A percentile compares a stretch with the other conserved stretches of the same genome.
Conservation (phyloP, 1,140 invertebrate species). For the Leptinotarsa lineolata region DNA sequence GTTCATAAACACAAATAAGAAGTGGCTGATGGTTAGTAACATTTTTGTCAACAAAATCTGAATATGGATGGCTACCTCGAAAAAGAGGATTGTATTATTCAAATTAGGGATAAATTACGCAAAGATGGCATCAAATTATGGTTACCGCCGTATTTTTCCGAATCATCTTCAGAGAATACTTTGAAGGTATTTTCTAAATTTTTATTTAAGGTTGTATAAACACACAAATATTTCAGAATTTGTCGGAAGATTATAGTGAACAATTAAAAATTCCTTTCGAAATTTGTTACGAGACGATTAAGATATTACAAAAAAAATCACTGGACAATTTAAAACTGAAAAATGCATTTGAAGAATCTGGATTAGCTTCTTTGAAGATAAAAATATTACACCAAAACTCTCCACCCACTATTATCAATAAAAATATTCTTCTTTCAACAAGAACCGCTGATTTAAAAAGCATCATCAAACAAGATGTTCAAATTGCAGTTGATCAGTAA, state of each 20-base stretch:
- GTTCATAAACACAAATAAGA: no score
- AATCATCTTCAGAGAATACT: slow-evolving; percentile 56
- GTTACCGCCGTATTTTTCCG: slow-evolving; percentile 69
- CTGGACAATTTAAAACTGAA: slow-evolving; percentile 68
- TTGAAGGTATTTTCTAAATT: slow-evolving; percentile 55
- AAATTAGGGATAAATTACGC: slow-evolving; percentile 67
- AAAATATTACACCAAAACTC: slow-evolving; percentile 58
- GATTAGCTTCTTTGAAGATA: slow-evolving; percentile 66
- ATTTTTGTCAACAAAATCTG: background rate
- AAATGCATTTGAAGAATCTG: slow-evolving; percentile 66
- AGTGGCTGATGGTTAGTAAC: no score
- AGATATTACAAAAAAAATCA: slow-evolving; percentile 69
- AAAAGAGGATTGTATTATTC: slow-evolving; percentile 35
- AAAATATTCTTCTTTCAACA: slow-evolving; percentile 59
- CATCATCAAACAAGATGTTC: slow-evolving; percentile 59
- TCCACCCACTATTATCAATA: slow-evolving; percentile 54
- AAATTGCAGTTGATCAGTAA: slow-evolving; percentile 57
- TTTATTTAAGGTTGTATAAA: slow-evolving; percentile 29
- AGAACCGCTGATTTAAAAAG: slow-evolving; percentile 63
- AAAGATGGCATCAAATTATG: slow-evolving; percentile 71
- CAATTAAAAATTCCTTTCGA: slow-evolving; percentile 61
- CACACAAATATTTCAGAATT: slow-evolving; percentile 58
- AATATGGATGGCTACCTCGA: background rate
- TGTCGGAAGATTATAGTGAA: slow-evolving; percentile 62
- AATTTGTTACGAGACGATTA: slow-evolving; percentile 60